Base-by-base conservation (phyloP, 1,140 invertebrate species). In the Gryllus bimaculatus region DNA sequence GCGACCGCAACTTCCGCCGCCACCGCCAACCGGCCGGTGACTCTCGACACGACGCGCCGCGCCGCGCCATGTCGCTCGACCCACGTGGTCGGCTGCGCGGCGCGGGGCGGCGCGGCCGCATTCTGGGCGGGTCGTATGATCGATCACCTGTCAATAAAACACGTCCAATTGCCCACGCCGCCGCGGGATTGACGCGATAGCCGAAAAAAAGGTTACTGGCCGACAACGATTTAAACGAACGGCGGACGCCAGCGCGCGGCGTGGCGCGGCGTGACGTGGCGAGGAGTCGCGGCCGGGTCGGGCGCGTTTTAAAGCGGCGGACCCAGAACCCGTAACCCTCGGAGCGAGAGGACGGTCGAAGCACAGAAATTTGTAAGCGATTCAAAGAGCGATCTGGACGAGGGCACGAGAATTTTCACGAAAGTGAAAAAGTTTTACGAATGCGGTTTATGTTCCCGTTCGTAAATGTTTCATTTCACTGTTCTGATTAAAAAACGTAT, bases 71-170 rank as follows among this genome's bases (percentile, higher is more conserved):
- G 26, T 5, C 26, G 26, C 26, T 66, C 10, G 10, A 7, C 54
- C 54, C 54, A 66, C 54, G 54, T 66, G 54, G 54, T 66, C 54
- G 18, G 26, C 26, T 39, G 54, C 10, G 54, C 7, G 18, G 54
- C 54, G 54, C 54, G 54, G 54, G 0, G 54, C 18, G 18, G 54
- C 54, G 54, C 18, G 54, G 54, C 54, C 54, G 54, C 18, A 66
- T 66, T 66, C 54, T 66, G 54, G 0, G 54, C 54, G 54, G 54
- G 54, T 66, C 54, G 54, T 66, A 66, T 66, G 54, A 66, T 66
- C 54, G 54, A 66, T 66, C 54, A 66, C 54, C 54, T 66, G 54
- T 66, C 54, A 66, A 66, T 66, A 66, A 66, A 66, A 66, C 54
- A 66, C 54, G 54, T 66, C 54, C 54, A 66, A 66, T 66, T 66